Conservation (phyloP, 2,888 invertebrate genomes). For the Lithodes maja region DNA sequence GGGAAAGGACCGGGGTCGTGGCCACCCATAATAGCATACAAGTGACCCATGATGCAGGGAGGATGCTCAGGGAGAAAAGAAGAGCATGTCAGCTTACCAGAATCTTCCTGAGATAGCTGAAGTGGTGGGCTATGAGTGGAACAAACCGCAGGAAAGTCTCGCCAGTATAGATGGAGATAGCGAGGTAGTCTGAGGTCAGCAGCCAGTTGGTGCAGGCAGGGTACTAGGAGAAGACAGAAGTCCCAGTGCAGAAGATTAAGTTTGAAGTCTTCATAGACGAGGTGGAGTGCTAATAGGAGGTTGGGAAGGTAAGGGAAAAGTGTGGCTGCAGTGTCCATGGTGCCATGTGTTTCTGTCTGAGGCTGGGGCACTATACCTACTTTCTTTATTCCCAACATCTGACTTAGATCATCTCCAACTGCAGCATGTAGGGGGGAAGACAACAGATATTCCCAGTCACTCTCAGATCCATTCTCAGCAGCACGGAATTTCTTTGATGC, state of each 20-base stretch:
- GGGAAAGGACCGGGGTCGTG: slow-evolving; percentile 74
- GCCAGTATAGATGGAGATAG: slow-evolving; percentile 87
- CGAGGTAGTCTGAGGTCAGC: slow-evolving; percentile 83
- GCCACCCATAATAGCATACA: slow-evolving; percentile 81
- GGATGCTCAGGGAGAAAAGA: slow-evolving; percentile 80
- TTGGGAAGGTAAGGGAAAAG: slow-evolving; percentile 85
- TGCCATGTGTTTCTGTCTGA: slow-evolving; percentile 72
- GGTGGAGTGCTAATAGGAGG: slow-evolving; percentile 87
- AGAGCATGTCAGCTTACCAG: slow-evolving; percentile 75
- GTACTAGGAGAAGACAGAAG: slow-evolving; percentile 82
- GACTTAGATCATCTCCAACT: slow-evolving; percentile 64
- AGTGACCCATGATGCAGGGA: slow-evolving; percentile 83
- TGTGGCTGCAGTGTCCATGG: slow-evolving; percentile 80
- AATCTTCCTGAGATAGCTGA: slow-evolving; percentile 53
- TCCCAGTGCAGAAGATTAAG: slow-evolving; percentile 83
- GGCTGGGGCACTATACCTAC: slow-evolving; percentile 59
- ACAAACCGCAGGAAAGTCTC: slow-evolving; percentile 85
- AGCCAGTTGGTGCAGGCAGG: slow-evolving; percentile 84
- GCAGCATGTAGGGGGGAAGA: slow-evolving; percentile 78
- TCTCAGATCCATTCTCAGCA: slow-evolving; percentile 84
- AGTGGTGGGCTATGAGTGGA: slow-evolving; percentile 72
- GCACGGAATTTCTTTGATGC: slow-evolving; percentile 83
- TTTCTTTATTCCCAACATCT: slow-evolving; percentile 63
- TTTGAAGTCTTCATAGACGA: slow-evolving; percentile 94
- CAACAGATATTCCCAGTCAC: slow-evolving; percentile 87